A percentile compares a stretch with the other conserved stretches of the same genome.
phyloP scores from a whole-genome alignment of 2,888 invertebrate genomes.

The Zaprionus lineosus region DNA sequence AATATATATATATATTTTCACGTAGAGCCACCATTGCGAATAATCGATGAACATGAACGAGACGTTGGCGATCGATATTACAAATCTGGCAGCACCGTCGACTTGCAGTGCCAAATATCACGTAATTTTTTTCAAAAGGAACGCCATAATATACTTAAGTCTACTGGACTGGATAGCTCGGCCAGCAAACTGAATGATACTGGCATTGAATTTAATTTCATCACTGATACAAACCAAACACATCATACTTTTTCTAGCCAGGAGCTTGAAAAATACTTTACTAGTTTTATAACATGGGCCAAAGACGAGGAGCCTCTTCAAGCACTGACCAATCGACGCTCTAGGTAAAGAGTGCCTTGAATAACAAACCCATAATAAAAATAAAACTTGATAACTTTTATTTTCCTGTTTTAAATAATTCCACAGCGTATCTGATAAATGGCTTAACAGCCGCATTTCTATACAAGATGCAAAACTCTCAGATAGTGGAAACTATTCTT shows the following conservation, averaged over 20 bases:
- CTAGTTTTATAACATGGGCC: slow-evolving; percentile 74
- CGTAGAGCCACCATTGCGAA: slow-evolving; percentile 88
- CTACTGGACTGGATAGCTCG: slow-evolving; percentile 38
- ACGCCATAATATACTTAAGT: slow-evolving; percentile 67
- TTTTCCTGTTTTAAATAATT: neutral
- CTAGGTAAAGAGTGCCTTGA: too few relatives aligned
- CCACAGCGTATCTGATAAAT: slow-evolving; percentile 75
- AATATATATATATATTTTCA: slow-evolving; percentile 8
- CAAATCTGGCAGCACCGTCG: slow-evolving; percentile 89
- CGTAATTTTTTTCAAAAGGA: slow-evolving; percentile 82
- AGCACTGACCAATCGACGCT: slow-evolving; percentile 59
- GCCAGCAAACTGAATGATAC: slow-evolving; percentile 35
- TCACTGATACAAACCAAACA: slow-evolving; percentile 54
- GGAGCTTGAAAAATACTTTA: slow-evolving; percentile 71
- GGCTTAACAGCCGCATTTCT: slow-evolving; percentile 79
- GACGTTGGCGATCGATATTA: slow-evolving; percentile 88
- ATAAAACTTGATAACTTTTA: too few relatives aligned
- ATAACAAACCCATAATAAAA: too few relatives aligned
- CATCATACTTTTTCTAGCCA: slow-evolving; percentile 48
- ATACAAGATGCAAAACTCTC: slow-evolving; percentile 85
- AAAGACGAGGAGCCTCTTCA: slow-evolving; percentile 74
- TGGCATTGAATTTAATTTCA: slow-evolving; percentile 46
- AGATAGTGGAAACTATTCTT: slow-evolving; percentile 87
- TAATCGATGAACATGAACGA: slow-evolving; percentile 88
- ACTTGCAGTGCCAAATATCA: slow-evolving; percentile 86